These are phyloP conservation scores for Calliopum simillimum DNA, from an alignment of 2,888 invertebrate species.

Conservation along the genomic window DNA sequence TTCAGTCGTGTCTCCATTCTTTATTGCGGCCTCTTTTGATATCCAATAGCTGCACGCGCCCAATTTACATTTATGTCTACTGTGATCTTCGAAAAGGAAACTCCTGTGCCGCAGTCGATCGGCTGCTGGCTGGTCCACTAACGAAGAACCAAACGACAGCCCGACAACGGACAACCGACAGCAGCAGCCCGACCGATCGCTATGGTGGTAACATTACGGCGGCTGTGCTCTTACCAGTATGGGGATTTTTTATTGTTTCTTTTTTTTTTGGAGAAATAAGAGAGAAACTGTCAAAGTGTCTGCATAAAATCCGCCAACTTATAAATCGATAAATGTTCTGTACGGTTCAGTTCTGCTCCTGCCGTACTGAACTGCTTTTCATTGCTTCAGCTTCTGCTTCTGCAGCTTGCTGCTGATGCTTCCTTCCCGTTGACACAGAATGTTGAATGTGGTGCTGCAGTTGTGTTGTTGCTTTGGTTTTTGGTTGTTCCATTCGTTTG, in stretches of 20 bases:
- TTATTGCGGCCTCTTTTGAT: constrained; percentile 63
- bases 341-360: constrained; percentile 1
- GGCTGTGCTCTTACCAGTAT: constrained; percentile 40
- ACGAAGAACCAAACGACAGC: constrained; percentile 33
- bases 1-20: constrained; percentile 25
- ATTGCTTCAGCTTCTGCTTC: constrained; percentile 33
- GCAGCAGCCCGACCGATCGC: constrained; percentile 38
- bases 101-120: constrained; percentile 33
- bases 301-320: constrained; percentile 58
- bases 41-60: constrained; percentile 68
- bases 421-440: constrained; percentile 5
- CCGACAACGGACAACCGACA: constrained; percentile 34
- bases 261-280: constrained; percentile 50
- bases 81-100: constrained; percentile 52
- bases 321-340: constrained; percentile 52
- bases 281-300: constrained; percentile 59
- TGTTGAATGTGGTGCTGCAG: background rate
- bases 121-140: constrained; percentile 36
- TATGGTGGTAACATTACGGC: constrained; percentile 41
- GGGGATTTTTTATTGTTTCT: too few relatives aligned
- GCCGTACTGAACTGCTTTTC: constrained; percentile 42
- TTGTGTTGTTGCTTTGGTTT: background rate
- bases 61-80: constrained; percentile 68
- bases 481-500: background rate
- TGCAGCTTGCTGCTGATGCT: background rate